phyloP scores from a whole-genome alignment of 2,888 invertebrate genomes.

The Phalera bucephala region DNA sequence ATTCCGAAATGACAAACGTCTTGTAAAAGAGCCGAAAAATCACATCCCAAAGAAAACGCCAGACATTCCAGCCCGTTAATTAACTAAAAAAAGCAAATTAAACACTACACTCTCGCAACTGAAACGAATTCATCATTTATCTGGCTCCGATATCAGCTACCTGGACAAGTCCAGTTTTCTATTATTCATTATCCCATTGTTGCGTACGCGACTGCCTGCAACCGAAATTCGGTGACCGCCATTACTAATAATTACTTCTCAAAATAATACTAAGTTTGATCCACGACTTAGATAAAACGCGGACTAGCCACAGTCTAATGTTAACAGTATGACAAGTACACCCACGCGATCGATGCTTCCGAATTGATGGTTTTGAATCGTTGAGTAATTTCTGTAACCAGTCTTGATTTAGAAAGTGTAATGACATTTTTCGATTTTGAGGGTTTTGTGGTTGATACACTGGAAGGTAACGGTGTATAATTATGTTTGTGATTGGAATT shows the following conservation, averaged over 20 bases:
- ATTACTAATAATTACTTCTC: constrained; percentile 82
- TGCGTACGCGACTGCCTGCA: constrained; percentile 54
- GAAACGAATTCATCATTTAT: constrained; percentile 76
- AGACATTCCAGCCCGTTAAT: constrained; percentile 56
- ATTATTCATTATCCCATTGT: constrained; percentile 76
- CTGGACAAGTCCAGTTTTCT: constrained; percentile 69
- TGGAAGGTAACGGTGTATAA: no score
- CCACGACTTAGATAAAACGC: constrained; percentile 71
- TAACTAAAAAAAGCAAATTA: constrained; percentile 54
- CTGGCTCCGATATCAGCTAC: constrained; percentile 69
- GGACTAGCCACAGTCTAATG: constrained; percentile 36
- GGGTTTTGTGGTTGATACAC: neutral
- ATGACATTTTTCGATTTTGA: neutral
- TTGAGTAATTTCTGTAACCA: neutral
- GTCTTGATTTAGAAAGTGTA: neutral
- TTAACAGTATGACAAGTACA: constrained; percentile 34
- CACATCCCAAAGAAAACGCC: constrained; percentile 37
- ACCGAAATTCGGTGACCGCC: constrained; percentile 79
- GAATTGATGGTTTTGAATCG: neutral
- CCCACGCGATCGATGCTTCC: constrained; percentile 11
- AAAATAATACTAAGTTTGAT: constrained; percentile 79
- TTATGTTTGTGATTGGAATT: no score
- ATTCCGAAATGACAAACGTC: no score
- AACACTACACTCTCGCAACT: constrained; percentile 29
- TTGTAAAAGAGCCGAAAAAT: neutral